These are phyloP conservation scores for Cinclus mexicanus DNA, from an alignment of 2,113 vertebrate species.

Conservation along the genomic window DNA sequence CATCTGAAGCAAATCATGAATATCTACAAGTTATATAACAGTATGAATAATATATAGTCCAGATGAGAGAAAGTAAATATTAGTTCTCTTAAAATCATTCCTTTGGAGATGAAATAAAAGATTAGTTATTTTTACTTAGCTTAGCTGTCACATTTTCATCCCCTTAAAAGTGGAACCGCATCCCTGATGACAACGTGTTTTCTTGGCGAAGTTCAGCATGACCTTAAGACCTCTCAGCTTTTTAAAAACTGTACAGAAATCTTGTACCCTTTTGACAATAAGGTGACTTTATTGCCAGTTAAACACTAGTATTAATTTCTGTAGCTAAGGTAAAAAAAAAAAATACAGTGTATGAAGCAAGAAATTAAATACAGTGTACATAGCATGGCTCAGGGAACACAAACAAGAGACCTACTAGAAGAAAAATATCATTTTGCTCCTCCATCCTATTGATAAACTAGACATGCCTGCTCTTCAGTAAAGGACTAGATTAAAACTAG, in stretches of 20 bases:
- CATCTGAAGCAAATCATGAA: slow-evolving; percentile 1
- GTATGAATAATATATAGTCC: slow-evolving; percentile 36
- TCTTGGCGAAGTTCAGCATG: background rate
- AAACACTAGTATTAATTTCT: background rate
- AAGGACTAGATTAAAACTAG: background rate
- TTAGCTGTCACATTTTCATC: background rate
- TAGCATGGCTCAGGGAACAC: background rate
- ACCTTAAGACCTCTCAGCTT: background rate
- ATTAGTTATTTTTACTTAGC: background rate
- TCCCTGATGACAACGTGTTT: background rate
- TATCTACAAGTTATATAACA: background rate
- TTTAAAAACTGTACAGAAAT: background rate
- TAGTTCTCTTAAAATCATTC: slow-evolving; percentile 13
- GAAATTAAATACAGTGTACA: background rate
- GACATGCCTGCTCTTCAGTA: background rate
- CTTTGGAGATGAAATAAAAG: background rate
- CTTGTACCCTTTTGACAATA: background rate
- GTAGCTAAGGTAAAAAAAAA: background rate
- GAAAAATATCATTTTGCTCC: background rate
- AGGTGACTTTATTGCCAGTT: background rate
- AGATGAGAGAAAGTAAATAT: slow-evolving; percentile 35
- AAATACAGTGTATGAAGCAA: background rate
- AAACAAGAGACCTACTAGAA: background rate
- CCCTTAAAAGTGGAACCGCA: background rate
- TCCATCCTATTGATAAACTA: background rate